These are phyloP conservation scores for Pseudomugil tenellus DNA, from an alignment of 2,797 vertebrate genomes.

Conservation along the genomic window DNA sequence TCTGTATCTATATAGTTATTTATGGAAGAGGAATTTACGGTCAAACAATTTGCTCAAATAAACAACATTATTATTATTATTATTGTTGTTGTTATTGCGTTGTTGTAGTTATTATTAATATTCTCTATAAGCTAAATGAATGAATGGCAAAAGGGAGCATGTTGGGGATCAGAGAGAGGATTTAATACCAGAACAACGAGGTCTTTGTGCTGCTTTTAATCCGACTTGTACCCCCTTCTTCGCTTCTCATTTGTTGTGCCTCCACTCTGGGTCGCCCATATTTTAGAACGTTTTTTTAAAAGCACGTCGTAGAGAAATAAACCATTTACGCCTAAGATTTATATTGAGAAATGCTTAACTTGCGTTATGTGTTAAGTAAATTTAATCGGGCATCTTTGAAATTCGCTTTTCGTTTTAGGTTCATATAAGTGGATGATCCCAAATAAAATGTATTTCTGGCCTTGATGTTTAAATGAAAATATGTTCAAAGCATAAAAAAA, in stretches of 20 bases:
- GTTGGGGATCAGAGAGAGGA: constrained; percentile 78
- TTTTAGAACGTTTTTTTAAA: constrained; percentile 18
- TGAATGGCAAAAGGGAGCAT: constrained; percentile 64
- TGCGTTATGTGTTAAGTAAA: too few species aligned
- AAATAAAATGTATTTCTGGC: too few species aligned
- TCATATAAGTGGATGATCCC: too few species aligned
- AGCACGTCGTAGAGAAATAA: too few species aligned
- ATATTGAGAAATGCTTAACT: background rate
- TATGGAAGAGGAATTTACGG: background rate
- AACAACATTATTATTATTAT: constrained; percentile 22
- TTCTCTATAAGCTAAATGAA: constrained; percentile 27
- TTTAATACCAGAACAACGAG: constrained; percentile 80
- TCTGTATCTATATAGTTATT: too few species aligned
- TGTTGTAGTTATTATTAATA: too few species aligned
- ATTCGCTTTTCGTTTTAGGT: too few species aligned
- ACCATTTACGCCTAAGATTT: background rate
- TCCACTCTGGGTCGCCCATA: constrained; percentile 49
- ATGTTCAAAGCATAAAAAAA: too few species aligned
- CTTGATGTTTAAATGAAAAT: too few species aligned
- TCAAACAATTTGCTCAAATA: background rate
- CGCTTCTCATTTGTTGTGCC: constrained; percentile 32
- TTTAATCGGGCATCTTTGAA: too few species aligned
- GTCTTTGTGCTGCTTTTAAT: constrained; percentile 82
- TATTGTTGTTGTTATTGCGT: constrained; percentile 3
- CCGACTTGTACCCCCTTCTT: constrained; percentile 62